Conservation (phyloP, 2,888 invertebrate species). For the Folsomia manolachei region DNA sequence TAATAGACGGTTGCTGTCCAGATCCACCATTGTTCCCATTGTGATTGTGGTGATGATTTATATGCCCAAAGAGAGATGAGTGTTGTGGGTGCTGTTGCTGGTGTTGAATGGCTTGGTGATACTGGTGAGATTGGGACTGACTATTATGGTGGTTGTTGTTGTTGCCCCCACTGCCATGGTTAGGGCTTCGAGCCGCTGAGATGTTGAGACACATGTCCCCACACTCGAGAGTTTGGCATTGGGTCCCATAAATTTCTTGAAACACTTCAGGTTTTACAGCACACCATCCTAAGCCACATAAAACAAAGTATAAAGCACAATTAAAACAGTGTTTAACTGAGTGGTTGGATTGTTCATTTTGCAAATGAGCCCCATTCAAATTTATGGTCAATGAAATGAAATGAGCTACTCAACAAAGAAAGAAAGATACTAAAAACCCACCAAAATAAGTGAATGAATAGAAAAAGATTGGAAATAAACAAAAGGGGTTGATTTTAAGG, state of each 20-base stretch:
- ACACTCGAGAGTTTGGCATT: constrained; percentile 54
- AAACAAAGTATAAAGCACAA: neutral
- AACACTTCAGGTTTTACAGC: constrained; percentile 54
- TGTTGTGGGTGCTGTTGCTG: constrained; percentile 1
- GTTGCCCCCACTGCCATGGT: no score
- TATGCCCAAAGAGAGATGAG: neutral
- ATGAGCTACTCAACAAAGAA: no score
- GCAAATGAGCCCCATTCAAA: neutral
- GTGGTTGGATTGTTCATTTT: neutral
- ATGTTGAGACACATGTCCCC: constrained; percentile 54
- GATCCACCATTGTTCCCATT: constrained; percentile 7
- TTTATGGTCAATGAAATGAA: neutral
- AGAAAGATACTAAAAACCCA: no score
- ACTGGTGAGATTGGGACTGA: constrained; percentile 25
- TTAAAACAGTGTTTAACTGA: neutral
- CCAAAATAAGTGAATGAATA: neutral
- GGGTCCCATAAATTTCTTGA: constrained; percentile 55
- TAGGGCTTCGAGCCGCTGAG: constrained; percentile 38
- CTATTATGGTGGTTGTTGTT: constrained; percentile 29
- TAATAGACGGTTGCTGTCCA: neutral
- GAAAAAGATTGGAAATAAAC: neutral
- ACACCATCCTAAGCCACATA: constrained; percentile 55
- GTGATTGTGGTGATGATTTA: constrained; percentile 19
- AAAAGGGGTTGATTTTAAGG: no score
- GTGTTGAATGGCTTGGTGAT: constrained; percentile 11